These are phyloP conservation scores for Piscicola geometra DNA, from an alignment of 2,888 invertebrate genomes.

Conservation along the genomic window DNA sequence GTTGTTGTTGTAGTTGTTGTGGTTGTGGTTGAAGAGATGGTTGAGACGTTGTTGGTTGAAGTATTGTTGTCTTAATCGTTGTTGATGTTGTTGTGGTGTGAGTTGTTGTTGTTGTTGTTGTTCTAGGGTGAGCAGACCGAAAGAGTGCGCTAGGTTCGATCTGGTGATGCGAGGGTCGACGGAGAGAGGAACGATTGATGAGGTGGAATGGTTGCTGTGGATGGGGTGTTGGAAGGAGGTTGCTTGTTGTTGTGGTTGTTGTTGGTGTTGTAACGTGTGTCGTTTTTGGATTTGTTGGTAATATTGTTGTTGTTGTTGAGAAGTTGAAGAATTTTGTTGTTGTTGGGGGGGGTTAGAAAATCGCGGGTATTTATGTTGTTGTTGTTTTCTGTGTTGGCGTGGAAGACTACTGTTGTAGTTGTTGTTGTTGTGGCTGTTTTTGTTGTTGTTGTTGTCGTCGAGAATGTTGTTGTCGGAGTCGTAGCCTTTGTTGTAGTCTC, in stretches of 20 bases:
- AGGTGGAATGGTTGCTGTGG: conserved; percentile 9
- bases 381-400: neutral
- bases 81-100: neutral
- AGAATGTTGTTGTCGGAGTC: conserved; percentile 10
- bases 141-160: conserved; percentile 25
- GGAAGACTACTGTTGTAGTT: neutral
- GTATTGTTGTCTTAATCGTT: conserved; percentile 2
- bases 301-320: conserved; percentile 8
- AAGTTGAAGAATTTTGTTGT: neutral
- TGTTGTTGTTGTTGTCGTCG: neutral
- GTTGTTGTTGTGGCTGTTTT: neutral
- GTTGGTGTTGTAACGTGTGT: neutral
- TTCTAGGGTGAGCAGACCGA: conserved; percentile 14
- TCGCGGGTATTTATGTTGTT: neutral
- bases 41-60: conserved; percentile 8
- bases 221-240: neutral
- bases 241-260: neutral
- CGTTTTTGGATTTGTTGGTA: neutral
- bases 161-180: conserved; percentile 29
- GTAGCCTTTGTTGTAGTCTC: neutral
- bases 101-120: conserved; percentile 1
- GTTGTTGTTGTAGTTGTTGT: conserved; percentile 14
- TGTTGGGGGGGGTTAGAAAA: neutral
- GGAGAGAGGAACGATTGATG: conserved; percentile 23
- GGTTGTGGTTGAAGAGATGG: conserved; percentile 4